Base-by-base conservation (phyloP, 2,888 invertebrate species). In the Rhagonycha fulva region DNA sequence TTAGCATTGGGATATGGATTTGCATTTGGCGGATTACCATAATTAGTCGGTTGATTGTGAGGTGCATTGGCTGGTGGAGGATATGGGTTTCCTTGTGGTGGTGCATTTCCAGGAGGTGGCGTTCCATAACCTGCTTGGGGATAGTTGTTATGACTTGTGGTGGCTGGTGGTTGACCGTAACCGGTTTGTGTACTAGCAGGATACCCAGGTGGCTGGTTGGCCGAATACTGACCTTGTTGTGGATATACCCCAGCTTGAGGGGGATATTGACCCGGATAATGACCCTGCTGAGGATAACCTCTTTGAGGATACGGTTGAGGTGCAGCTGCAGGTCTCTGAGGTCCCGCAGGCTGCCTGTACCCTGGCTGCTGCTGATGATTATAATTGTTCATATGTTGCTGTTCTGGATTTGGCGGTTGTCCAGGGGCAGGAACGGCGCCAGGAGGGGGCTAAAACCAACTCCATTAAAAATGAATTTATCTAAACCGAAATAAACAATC, bases 151-250 rank as follows among this genome's bases (percentile, higher is more conserved):
- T 87, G 88, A 86, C 90, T 82, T 78, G 91, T 87, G 72, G 91
- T 91, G 62, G 91, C 89, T 14, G 90, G 91, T 62, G 92, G 91
- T 77, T 91, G 92, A 0, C 91, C 92, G 87, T 92, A 92, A 81
- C 88, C 90, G 28, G 90, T 89, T 84, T 91, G 92, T 12, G 89
- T 84, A 80, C 88, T 89, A 9, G 90, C 87, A 10, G 93, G 92
- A 75, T 93, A 93, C 0, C 91, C 92, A 81, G 93, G 93, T 30
- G 92, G 92, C 86, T 92, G 93, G 80, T 92, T 93, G 28, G 93
- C 92, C 62, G 92, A 90, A 83, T 93, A 92, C 76, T 90, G 89
- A 74, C 89, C 90, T 70, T 92, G 92, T 72, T 93, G 93, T 12
- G 93, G 93, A 87, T 93, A 93, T 32, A 89, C 89, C 30, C 91